These are phyloP conservation scores for Serinus canaria DNA, from an alignment of 2,113 vertebrate species.

Conservation along the genomic window DNA sequence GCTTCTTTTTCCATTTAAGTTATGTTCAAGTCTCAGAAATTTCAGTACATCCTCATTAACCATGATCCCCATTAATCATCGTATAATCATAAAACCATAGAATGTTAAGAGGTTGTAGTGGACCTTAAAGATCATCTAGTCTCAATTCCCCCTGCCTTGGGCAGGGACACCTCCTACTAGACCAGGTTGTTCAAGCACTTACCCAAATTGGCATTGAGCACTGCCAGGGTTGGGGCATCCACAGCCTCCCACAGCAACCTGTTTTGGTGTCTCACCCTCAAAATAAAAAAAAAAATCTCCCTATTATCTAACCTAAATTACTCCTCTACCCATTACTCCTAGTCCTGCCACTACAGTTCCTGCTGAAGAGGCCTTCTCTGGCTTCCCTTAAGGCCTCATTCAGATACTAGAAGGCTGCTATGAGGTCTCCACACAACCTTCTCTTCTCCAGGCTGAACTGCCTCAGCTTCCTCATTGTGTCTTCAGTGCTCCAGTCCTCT, in stretches of 20 bases:
- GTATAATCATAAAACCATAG: background rate
- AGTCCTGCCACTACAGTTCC: background rate
- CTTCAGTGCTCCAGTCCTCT: background rate
- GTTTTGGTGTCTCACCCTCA: background rate
- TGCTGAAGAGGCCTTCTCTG: background rate
- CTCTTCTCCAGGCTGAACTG: background rate
- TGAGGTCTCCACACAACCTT: background rate
- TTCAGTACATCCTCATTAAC: background rate
- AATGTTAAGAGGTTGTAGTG: background rate
- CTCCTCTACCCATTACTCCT: background rate
- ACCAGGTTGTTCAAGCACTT: background rate
- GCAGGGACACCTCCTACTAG: background rate
- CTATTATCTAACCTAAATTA: background rate
- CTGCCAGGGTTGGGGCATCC: background rate
- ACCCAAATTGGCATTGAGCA: fast-evolving
- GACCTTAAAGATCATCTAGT: background rate
- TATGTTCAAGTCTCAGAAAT: background rate
- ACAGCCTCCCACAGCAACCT: background rate
- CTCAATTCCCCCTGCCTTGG: background rate
- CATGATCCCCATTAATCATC: background rate
- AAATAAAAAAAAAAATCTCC: background rate
- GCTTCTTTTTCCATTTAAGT: background rate
- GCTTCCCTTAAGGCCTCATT: background rate
- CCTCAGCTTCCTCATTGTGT: background rate
- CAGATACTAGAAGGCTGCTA: background rate